phyloP scores from a whole-genome alignment of 2,113 vertebrate genomes.

The Callochromis pleurospilus region DNA sequence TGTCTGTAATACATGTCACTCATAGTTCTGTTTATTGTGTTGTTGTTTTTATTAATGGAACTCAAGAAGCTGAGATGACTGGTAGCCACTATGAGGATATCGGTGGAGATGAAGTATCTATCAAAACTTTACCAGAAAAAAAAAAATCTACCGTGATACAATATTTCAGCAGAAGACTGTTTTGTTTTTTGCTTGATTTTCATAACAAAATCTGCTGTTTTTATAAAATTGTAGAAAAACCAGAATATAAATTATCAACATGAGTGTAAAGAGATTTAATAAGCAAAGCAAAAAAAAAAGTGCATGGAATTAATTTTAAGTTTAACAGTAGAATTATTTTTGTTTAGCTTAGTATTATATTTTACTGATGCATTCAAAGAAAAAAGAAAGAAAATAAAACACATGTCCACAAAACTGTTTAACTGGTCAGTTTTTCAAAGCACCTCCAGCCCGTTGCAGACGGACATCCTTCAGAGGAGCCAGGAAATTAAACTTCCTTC shows the following conservation, averaged over 20 bases:
- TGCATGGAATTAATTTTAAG: background rate
- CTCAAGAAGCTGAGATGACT: background rate
- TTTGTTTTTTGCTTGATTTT: background rate
- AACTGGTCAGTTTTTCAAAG: background rate
- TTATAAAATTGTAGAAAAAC: background rate
- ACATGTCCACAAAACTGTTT: background rate
- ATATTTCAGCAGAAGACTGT: background rate
- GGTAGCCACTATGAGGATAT: background rate
- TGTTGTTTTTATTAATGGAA: background rate
- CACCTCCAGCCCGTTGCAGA: background rate
- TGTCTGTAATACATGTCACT: background rate
- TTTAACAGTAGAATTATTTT: background rate
- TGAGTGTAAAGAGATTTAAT: background rate
- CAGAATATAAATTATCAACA: background rate
- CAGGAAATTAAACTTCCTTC: background rate
- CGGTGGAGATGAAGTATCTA: background rate
- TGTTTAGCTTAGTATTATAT: background rate
- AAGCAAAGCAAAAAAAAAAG: accelerated
- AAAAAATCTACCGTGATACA: background rate
- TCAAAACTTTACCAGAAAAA: background rate
- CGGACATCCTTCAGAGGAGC: background rate
- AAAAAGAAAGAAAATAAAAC: background rate
- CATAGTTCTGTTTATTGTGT: background rate
- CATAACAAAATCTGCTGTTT: background rate
- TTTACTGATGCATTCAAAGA: background rate